Percentiles rank a stretch among this genome's conserved stretches.
These are phyloP conservation scores for Calcarius ornatus DNA, from an alignment of 2,113 vertebrate genomes.

Conservation along the genomic window DNA sequence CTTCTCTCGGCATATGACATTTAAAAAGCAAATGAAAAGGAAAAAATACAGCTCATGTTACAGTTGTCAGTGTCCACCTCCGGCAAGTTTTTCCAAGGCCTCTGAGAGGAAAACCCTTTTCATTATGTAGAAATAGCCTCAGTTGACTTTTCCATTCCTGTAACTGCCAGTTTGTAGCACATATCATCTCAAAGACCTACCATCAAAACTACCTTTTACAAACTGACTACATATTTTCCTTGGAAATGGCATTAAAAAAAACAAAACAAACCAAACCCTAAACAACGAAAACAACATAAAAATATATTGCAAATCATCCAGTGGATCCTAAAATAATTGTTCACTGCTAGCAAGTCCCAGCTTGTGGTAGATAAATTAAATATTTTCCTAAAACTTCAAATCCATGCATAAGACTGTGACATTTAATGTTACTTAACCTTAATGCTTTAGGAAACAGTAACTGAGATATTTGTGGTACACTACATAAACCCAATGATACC, in stretches of 20 bases:
- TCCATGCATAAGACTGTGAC: neutral
- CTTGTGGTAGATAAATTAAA: neutral
- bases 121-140: slow-evolving; percentile 37
- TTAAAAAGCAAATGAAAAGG: slow-evolving; percentile 43
- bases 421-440: neutral
- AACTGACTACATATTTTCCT: slow-evolving; percentile 4
- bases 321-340: neutral
- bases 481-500: neutral
- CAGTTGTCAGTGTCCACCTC: neutral
- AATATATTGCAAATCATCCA: neutral
- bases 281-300: neutral
- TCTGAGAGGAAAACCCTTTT: slow-evolving; percentile 40
- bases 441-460: neutral
- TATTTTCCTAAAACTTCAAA: neutral
- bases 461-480: neutral
- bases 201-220: neutral
- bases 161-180: neutral
- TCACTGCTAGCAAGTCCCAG: neutral
- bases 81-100: slow-evolving; percentile 13
- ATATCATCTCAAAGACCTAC: slow-evolving; percentile 14
- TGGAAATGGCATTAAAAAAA: slow-evolving; percentile 2
- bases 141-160: slow-evolving; percentile 35
- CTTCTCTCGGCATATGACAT: neutral
- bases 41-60: slow-evolving; percentile 37
- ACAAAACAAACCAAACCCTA: neutral